A percentile compares a stretch with the other conserved stretches of the same genome.
phyloP scores from a whole-genome alignment of 2,797 vertebrate genomes.

The Gymnodraco acuticeps region DNA sequence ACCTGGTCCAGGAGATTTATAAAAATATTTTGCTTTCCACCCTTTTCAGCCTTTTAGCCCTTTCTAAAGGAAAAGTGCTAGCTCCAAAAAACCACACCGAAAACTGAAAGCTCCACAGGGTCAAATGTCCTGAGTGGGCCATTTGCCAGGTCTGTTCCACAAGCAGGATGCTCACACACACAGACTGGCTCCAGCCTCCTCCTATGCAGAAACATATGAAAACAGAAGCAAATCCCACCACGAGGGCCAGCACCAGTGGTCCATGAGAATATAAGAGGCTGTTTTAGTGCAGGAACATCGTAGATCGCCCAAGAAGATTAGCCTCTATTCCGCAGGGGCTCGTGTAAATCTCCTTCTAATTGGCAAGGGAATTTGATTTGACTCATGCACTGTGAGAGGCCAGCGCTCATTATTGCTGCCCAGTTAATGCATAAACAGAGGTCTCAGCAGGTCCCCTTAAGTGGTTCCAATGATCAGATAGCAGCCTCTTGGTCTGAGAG shows the following conservation, averaged over 20 bases:
- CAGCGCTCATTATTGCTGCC: slow-evolving; percentile 78
- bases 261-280: slow-evolving; percentile 78
- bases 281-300: slow-evolving; percentile 75
- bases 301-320: slow-evolving; percentile 83
- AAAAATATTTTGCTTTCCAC: slow-evolving; percentile 99
- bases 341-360: slow-evolving; percentile 83
- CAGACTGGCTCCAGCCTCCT: slow-evolving; percentile 72
- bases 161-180: slow-evolving; percentile 79
- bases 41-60: slow-evolving; percentile 90
- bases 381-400: slow-evolving; percentile 77
- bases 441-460: slow-evolving; percentile 75
- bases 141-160: slow-evolving; percentile 81
- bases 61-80: slow-evolving; percentile 87
- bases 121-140: slow-evolving; percentile 86
- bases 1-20: slow-evolving; percentile 96
- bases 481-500: slow-evolving; percentile 50
- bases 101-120: slow-evolving; percentile 81
- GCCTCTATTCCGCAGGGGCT: slow-evolving; percentile 64
- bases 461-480: slow-evolving; percentile 79
- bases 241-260: slow-evolving; percentile 69
- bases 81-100: slow-evolving; percentile 86
- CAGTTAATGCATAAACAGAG: slow-evolving; percentile 80
- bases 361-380: slow-evolving; percentile 83
- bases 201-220: slow-evolving; percentile 78
- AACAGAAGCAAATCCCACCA: slow-evolving; percentile 84